A percentile compares a stretch with the other conserved stretches of the same genome.
Conservation (phyloP, 2,888 invertebrate species). For the Lycocerus yunnanus region DNA sequence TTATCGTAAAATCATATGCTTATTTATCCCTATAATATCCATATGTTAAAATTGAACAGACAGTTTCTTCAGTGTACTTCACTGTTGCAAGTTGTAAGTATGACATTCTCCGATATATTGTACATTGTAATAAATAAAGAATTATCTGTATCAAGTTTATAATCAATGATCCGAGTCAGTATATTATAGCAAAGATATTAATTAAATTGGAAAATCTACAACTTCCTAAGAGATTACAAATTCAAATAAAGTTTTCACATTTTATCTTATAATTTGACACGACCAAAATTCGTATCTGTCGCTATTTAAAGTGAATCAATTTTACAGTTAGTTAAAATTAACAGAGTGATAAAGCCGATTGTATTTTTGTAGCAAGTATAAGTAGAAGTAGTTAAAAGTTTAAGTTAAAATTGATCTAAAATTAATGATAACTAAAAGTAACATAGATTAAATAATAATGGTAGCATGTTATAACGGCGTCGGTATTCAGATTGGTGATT, state of each 20-base stretch:
- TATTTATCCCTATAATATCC: no score
- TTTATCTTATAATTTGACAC: neutral
- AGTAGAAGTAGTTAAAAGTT: neutral
- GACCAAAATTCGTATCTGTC: neutral
- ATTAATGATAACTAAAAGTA: constrained; percentile 40
- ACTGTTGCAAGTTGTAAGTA: no score
- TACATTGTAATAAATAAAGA: no score
- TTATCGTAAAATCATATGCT: no score
- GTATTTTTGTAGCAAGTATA: neutral
- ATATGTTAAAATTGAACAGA: no score
- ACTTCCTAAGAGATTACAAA: no score
- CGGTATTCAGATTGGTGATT: constrained; percentile 43
- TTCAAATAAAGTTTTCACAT: neutral
- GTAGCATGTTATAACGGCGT: constrained; percentile 41
- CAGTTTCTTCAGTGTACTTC: no score
- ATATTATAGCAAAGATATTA: neutral
- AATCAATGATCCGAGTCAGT: neutral
- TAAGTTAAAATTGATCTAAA: constrained; percentile 27
- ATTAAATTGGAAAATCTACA: neutral
- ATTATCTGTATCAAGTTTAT: no score
- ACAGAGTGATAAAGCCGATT: neutral
- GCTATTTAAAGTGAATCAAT: neutral
- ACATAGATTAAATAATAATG: constrained; percentile 37
- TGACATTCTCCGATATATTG: no score
- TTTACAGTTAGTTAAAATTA: neutral